phyloP scores from a whole-genome alignment of 2,113 vertebrate species.

The Leuciscus idus region DNA sequence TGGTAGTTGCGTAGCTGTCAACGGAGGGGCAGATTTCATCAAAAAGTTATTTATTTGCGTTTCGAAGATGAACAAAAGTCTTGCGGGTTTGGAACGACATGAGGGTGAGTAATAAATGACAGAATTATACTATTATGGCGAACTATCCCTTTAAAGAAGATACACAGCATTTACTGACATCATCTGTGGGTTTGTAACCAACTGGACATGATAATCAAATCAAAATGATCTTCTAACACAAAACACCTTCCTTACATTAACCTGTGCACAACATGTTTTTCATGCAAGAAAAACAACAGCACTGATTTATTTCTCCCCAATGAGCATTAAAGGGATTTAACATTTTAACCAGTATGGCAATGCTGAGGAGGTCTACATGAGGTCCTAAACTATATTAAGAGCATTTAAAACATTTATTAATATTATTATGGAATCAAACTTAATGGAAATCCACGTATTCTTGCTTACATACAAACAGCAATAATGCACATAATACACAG shows the following conservation, averaged over 20 bases:
- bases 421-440: neutral
- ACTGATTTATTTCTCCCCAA: neutral
- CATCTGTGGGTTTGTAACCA: neutral
- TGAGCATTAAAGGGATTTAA: neutral
- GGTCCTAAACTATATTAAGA: conserved; percentile 12
- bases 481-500: neutral
- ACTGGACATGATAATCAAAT: conserved; percentile 6
- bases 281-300: neutral
- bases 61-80: no score
- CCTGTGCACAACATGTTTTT: no score
- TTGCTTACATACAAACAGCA: neutral
- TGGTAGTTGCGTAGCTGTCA: no score
- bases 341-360: neutral
- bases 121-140: no score
- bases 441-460: neutral
- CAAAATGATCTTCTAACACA: neutral
- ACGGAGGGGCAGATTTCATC: no score
- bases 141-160: neutral
- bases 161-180: neutral
- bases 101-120: no score
- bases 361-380: neutral
- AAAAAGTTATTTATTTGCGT: no score
- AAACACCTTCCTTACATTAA: neutral
- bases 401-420: neutral
- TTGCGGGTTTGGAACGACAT: no score